Percentiles rank a stretch among this genome's conserved stretches.
These are phyloP conservation scores for Clistopyga incitator DNA, from an alignment of 2,888 invertebrate species.

Conservation along the genomic window DNA sequence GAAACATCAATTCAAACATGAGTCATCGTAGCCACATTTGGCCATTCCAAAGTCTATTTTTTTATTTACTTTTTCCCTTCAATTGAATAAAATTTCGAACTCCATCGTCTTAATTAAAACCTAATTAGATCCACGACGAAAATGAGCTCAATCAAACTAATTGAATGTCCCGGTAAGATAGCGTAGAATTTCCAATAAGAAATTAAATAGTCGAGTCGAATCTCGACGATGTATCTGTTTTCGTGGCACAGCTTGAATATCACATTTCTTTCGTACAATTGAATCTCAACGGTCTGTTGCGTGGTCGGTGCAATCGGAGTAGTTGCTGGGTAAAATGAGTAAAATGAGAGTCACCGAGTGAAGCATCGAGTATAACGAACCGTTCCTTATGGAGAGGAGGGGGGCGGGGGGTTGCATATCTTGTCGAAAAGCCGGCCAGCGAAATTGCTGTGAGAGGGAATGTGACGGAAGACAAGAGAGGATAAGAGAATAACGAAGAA, in stretches of 20 bases:
- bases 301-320: conserved; percentile 12
- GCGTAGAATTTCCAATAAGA: conserved; percentile 28
- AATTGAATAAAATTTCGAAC: background rate
- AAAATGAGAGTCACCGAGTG: conserved; percentile 11
- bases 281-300: conserved; percentile 41
- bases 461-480: conserved; percentile 10
- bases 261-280: conserved; percentile 47
- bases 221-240: background rate
- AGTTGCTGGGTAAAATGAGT: conserved; percentile 53
- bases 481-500: background rate
- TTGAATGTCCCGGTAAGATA: conserved; percentile 30
- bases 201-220: conserved; percentile 49
- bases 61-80: too few relatives aligned
- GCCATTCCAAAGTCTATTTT: too few relatives aligned
- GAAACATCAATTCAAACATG: background rate
- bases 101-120: background rate
- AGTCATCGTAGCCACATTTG: too few relatives aligned
- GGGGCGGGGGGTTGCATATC: conserved; percentile 18
- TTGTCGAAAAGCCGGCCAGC: conserved; percentile 21
- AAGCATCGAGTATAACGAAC: conserved; percentile 43
- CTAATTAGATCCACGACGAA: background rate
- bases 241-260: conserved; percentile 23
- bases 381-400: conserved; percentile 33
- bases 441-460: conserved; percentile 21
- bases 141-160: conserved; percentile 12